Conservation (phyloP, 2,888 invertebrate genomes). For the Himalopsyche anomala region DNA sequence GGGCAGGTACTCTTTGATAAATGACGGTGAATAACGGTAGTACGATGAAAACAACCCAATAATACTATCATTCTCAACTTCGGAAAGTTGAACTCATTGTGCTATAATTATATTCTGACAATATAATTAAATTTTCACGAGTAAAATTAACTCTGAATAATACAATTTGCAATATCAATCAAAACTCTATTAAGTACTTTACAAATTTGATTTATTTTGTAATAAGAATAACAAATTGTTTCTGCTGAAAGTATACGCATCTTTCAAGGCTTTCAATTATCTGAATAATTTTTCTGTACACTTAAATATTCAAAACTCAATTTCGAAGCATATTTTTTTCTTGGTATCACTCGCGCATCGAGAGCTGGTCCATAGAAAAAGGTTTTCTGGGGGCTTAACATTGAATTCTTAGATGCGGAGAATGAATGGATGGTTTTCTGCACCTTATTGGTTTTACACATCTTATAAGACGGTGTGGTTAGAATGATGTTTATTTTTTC, state of each 20-base stretch:
- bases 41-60: constrained; percentile 42
- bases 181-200: too few species aligned
- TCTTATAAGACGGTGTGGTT: constrained; percentile 35
- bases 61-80: constrained; percentile 13
- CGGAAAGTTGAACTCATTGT: not conserved
- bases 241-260: too few species aligned
- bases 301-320: too few species aligned
- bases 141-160: too few species aligned
- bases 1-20: constrained; percentile 43
- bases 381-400: constrained; percentile 29
- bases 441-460: constrained; percentile 43
- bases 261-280: too few species aligned
- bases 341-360: not conserved
- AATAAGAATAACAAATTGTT: too few species aligned
- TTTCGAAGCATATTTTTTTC: too few species aligned
- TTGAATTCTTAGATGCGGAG: constrained; percentile 32
- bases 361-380: not conserved
- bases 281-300: too few species aligned
- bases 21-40: constrained; percentile 40
- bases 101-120: too few species aligned
- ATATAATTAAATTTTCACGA: too few species aligned
- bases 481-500: constrained; percentile 39
- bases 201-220: too few species aligned
- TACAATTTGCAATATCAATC: too few species aligned
- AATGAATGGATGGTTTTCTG: constrained; percentile 42